Percentiles rank a stretch among this genome's conserved stretches.
These are phyloP conservation scores for Tapirus terrestris DNA, from an alignment of 2,113 vertebrate genomes.

Conservation along the genomic window DNA sequence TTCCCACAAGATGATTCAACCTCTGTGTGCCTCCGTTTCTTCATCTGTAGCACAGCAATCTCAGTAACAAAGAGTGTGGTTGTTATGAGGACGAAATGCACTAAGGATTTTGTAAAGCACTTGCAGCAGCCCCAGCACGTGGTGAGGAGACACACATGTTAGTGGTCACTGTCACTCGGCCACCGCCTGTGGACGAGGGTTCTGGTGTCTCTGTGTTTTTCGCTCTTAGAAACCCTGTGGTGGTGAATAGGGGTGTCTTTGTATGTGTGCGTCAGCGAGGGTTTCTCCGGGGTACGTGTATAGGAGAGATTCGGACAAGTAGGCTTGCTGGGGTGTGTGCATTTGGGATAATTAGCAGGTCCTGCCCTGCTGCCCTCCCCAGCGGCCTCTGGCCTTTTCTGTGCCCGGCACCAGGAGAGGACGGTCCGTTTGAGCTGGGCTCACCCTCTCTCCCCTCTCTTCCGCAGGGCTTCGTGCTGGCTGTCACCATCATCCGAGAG, in stretches of 20 bases:
- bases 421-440: neutral
- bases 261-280: fast-evolving
- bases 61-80: fast-evolving
- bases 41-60: fast-evolving
- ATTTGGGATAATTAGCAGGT: neutral
- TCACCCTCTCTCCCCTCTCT: slow-evolving; percentile 10
- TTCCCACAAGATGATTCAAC: neutral
- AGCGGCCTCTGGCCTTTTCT: neutral
- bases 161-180: neutral
- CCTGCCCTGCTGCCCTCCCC: neutral
- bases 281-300: neutral
- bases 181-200: fast-evolving
- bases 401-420: neutral
- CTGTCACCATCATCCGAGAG: slow-evolving; percentile 95
- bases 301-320: neutral
- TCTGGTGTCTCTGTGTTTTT: neutral
- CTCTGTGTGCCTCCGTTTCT: neutral
- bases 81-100: neutral
- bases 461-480: slow-evolving; percentile 94
- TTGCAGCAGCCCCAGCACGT: fast-evolving
- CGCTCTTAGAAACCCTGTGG: fast-evolving
- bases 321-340: neutral
- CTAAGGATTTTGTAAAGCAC: fast-evolving
- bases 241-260: fast-evolving
- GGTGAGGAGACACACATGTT: fast-evolving